Base-by-base conservation (phyloP, 2,797 vertebrate genomes). In the Florisuga fusca region DNA sequence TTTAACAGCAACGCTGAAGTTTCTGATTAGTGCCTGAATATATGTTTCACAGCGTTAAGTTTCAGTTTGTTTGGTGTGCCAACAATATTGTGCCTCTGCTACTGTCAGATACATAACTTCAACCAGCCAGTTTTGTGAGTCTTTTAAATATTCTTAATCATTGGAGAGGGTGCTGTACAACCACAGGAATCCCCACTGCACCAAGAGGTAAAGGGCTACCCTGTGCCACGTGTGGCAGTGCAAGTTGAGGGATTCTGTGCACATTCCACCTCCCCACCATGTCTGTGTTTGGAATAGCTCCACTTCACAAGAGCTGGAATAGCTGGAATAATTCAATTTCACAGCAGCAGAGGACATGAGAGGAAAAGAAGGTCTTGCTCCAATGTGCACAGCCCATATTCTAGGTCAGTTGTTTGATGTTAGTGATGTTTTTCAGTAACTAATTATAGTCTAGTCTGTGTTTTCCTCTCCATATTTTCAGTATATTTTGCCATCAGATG, bases 11-110 rank as follows among this genome's bases (percentile, higher is more conserved):
- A 63, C 59, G 63, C 46, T 59, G 31, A 95, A 68, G 51, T 90
- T 96, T 77, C 84, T 94, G 89, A 31, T 89, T 93, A 94, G 81
- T 55, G 41, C 64, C 71, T 78, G 61, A 74, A 48, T 67, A 36
- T 90, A 80, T 41, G 38, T 95, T 96, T 95, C 51, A 83, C 74
- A 68, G 29, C 77, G 48, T 73, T 77, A 69, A 58, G 88, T 96
- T 87, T 94, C 77, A 71, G 23, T 91, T 62, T 90, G 66, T 90
- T 68, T 88, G 63, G 84, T 90, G n/a, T 87, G 73, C 61, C 34
- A 87, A 27, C 29, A 75, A 7, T 76, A 29, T 3, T 63, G 0
- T 61, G 10, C 33, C 15, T 38, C 81, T 88, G 50, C 55, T 91
- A 12, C 68, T 94, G 46, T 69, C 68, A 26, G 15, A 61, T 54